These are phyloP conservation scores for Eupithecia pulchellata DNA, from an alignment of 2,888 invertebrate genomes.

Conservation along the genomic window DNA sequence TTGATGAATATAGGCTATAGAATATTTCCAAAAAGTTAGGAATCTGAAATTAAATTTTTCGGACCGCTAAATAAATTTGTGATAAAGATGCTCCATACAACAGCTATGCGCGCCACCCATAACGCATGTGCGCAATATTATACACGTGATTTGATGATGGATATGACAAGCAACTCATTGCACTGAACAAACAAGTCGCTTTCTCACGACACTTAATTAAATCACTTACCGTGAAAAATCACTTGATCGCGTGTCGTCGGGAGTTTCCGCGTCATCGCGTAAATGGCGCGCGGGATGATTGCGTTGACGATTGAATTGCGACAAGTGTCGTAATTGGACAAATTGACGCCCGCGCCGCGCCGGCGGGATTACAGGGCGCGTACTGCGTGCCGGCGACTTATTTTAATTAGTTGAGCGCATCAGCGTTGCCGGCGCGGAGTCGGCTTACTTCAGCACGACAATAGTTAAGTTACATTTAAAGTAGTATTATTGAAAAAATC, in stretches of 20 bases:
- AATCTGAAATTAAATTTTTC: too few species aligned
- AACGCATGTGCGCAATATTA: neutral
- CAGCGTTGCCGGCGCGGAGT: too few species aligned
- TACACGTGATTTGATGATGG: neutral
- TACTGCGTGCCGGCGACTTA: neutral
- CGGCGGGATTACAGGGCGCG: constrained; percentile 2
- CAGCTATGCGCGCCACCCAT: neutral
- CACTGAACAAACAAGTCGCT: neutral
- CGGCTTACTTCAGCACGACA: neutral
- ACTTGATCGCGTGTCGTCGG: neutral
- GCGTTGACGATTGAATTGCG: constrained; percentile 1
- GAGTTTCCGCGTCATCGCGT: neutral
- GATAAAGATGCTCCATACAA: neutral
- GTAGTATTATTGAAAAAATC: too few species aligned
- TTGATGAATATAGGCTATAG: too few species aligned
- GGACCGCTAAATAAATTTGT: too few species aligned
- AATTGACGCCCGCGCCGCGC: neutral
- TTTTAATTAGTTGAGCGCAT: too few species aligned
- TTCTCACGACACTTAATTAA: neutral
- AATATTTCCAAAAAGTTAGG: too few species aligned
- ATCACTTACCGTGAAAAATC: constrained; percentile 1
- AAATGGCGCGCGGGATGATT: neutral
- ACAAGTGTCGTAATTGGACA: neutral
- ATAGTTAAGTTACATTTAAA: neutral
- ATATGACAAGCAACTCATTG: neutral